Evolutionary conservation across 2,888 invertebrate species (phyloP).

Genomic region (Calameuta idolon): DNA sequence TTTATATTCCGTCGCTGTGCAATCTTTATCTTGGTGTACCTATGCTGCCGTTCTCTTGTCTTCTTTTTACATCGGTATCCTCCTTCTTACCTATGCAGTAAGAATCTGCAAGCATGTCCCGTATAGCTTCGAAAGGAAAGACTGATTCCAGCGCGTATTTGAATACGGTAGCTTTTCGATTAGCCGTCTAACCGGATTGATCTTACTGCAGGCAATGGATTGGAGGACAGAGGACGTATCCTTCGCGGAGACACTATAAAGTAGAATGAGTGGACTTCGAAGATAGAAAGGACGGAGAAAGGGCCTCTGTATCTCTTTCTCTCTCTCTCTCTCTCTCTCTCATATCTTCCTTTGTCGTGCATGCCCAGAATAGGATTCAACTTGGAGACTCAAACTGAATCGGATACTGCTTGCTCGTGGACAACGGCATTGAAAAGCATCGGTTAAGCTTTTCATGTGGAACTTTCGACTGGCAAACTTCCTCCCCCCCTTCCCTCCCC

Average conservation of each 20-base stretch:
- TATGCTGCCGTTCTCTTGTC: neutral
- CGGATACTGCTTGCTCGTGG: neutral
- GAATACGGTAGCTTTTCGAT: neutral
- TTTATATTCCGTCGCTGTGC: slow-evolving; percentile 34
- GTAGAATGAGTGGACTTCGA: neutral
- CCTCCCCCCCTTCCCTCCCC: rapidly evolving
- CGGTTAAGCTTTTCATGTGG: neutral
- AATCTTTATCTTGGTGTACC: neutral
- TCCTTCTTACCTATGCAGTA: neutral
- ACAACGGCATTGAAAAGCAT: neutral
- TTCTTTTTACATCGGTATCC: neutral
- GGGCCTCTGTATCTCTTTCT: too few species aligned
- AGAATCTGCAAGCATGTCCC: neutral
- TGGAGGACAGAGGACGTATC: neutral
- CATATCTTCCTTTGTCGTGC: neutral
- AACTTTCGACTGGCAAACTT: neutral
- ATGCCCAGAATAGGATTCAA: neutral
- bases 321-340: neutral
- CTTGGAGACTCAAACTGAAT: neutral
- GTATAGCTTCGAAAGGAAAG: neutral
- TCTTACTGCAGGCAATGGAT: neutral
- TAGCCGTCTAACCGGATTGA: neutral
- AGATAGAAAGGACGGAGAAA: neutral
- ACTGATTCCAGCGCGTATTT: neutral
- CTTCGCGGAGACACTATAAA: neutral